phyloP scores from a whole-genome alignment of 1,140 invertebrate genomes.

The Heliconius hermathena region DNA sequence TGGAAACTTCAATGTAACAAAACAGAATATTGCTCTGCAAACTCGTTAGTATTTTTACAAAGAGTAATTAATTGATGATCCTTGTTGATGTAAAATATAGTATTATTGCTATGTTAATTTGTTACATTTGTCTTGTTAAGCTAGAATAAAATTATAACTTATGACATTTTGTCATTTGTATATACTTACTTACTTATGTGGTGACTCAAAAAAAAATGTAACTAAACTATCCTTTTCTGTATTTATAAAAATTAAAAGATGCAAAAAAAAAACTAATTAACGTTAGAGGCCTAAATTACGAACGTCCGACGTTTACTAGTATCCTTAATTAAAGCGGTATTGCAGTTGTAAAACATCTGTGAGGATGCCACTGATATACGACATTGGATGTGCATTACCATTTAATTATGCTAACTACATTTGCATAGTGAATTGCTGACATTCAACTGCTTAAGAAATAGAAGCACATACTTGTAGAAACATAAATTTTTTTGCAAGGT shows the following conservation, averaged over 20 bases:
- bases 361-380: slow-evolving; percentile 5
- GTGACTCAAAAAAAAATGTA: neutral
- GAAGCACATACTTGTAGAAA: too few species aligned
- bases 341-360: slow-evolving; percentile 14
- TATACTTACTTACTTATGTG: too few species aligned
- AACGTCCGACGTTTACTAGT: slow-evolving; percentile 7
- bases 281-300: neutral
- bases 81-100: too few species aligned
- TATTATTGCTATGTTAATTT: too few species aligned
- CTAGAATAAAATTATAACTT: too few species aligned
- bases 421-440: neutral
- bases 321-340: neutral
- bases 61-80: too few species aligned
- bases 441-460: neutral
- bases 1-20: too few species aligned
- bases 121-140: too few species aligned
- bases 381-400: slow-evolving; percentile 6
- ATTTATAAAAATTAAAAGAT: neutral
- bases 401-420: neutral
- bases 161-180: too few species aligned
- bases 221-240: neutral
- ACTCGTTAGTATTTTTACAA: too few species aligned
- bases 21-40: too few species aligned
- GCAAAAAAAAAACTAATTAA: neutral
- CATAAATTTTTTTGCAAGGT: too few species aligned